phyloP scores from a whole-genome alignment of 2,888 invertebrate genomes.

The Ophion slaviceki region DNA sequence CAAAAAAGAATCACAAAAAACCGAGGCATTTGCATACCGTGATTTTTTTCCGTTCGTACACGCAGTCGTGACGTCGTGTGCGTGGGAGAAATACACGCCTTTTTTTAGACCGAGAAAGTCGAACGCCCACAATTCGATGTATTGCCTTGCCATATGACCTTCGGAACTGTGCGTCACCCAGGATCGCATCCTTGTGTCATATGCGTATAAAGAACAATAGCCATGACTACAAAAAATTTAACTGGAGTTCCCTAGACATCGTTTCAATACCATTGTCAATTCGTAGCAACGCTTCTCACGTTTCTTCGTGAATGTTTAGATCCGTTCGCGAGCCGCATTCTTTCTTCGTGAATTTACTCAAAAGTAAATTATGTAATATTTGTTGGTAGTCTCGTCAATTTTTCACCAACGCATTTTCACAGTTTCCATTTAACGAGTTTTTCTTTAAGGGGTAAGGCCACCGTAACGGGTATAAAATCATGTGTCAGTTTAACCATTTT shows the following conservation, averaged over 20 bases:
- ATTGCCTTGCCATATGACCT: constrained; percentile 52
- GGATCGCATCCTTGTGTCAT: constrained; percentile 48
- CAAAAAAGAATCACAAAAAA: constrained; percentile 33
- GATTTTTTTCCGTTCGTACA: background rate
- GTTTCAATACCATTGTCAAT: constrained; percentile 8
- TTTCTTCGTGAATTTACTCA: background rate
- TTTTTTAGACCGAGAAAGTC: constrained; percentile 45
- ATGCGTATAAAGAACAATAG: constrained; percentile 9
- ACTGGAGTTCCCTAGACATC: background rate
- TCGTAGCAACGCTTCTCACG: background rate
- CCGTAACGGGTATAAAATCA: too few relatives aligned
- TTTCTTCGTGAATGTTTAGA: background rate
- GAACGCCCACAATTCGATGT: constrained; percentile 54
- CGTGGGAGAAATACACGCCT: constrained; percentile 6
- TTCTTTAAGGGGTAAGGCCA: too few relatives aligned
- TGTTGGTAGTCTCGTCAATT: background rate
- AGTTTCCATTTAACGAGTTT: background rate
- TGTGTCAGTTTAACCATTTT: too few relatives aligned
- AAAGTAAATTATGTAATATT: background rate
- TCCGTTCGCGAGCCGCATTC: background rate
- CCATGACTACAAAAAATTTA: constrained; percentile 23
- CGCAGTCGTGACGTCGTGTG: background rate
- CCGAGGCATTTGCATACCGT: background rate
- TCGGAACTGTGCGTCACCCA: constrained; percentile 40
- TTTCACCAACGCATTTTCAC: background rate